Evolutionary conservation across 2,888 invertebrate genomes (phyloP), one percentile per base, ranked within the genome.

Genomic region (Clunio marinus): DNA sequence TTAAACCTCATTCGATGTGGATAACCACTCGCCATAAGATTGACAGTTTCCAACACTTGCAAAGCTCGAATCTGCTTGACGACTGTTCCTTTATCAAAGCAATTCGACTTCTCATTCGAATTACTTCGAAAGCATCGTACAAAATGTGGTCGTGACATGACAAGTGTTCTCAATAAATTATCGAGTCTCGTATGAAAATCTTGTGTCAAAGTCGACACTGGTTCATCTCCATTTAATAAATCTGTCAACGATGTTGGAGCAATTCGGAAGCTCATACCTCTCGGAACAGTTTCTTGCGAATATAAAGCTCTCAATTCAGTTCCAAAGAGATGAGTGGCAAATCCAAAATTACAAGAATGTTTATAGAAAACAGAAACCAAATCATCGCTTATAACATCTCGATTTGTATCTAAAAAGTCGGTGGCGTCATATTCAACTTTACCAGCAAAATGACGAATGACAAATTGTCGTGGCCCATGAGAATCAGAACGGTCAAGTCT

Each of bases 1-100:
- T 93, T 94, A 80, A 95, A 96, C 24, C 95, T 85, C 93, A 96
- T 93, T 73, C 94, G 84, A 78, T 96, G 96, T 25, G 96, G 96
- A 79, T 91, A 94, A 7, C 95, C 95, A 74, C 91, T 91, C 13
- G 94, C 93, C 95, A 96, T 96, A 70, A 96, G 81, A 78, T 95
- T 94, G 17, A 95, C 93, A 46, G 96, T 96, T 81, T 96, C 96
- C 66, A 96, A 81, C n/a, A 95, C 88, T 78, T 91, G 90, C 65
- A 96, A 82, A 1, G 95, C 92, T 57, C 95, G 84, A 70, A 96
- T 89, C 82, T 96, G 96, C 62, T 88, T 84, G 74, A 93, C 90
- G 25, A 96, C 91, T 1, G 88, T 85, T 70, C 86, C 84, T 55
- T 93, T 84, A 77, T 96, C 95, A 77, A 95, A 93, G 71, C 88